Base-by-base conservation (phyloP, 2,113 vertebrate species). In the Pristiophorus japonicus region DNA sequence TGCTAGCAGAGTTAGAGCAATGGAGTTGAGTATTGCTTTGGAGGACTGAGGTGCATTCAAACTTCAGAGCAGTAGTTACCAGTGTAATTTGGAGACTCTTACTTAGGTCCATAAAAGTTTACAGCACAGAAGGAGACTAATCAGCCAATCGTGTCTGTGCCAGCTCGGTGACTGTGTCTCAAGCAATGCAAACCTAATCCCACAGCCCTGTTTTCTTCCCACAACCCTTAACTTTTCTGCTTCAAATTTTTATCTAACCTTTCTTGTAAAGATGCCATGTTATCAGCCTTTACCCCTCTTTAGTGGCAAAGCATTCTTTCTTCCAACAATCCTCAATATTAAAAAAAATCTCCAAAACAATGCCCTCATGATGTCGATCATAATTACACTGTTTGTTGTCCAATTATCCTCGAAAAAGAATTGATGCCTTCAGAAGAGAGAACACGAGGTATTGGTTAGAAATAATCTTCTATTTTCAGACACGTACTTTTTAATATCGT, bases 1-100 rank as follows among this genome's bases (percentile, higher is more conserved):
- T 59, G 12, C 30, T 1, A 6, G 87, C 87, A 91, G 55, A 14
- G 30, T 55, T 14, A 59, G 51, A 88, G 45, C 22, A 88, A 88
- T 38, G 16, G 4, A 47, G 6, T 6, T n/a, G 87, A 16, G 1
- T 59, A 59, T 62, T 91, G 2, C 14, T 18, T 62, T 59, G 87
- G 55, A 30, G 30, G 30, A n/a, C 14, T 34, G 0, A 90, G 12
- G 87, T 59, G 1, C 51, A 18, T n/a, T 62, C 4, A 34, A 81
- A 59, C 87, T 91, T 34, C 14, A 91, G 73, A n/a, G 84, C 55
- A 91, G 34, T 18, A 91, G 62, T 91, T 91, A 91, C 34, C 87
- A 18, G 30, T 18, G 55, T n/a, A 59, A 59, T 92, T 63, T 92
- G n/a, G 34, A 38, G 34, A 65, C n/a, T 92, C 16, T 34, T 78